These are phyloP conservation scores for Hylia prasina DNA, from an alignment of 2,113 vertebrate species.

Conservation along the genomic window DNA sequence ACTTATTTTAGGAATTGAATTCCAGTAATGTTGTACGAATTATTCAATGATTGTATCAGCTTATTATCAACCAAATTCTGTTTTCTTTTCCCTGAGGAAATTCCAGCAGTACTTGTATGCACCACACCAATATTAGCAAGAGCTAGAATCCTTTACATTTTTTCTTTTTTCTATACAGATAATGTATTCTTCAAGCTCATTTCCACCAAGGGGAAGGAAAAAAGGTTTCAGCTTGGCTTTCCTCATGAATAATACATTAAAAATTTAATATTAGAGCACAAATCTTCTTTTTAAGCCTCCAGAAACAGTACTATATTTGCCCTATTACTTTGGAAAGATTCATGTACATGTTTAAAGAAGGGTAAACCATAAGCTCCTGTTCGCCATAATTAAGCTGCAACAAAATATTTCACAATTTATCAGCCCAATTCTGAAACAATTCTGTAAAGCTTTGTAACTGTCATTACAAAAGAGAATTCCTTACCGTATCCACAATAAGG, in stretches of 20 bases:
- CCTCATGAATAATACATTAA: slow-evolving; percentile 44
- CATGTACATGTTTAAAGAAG: background rate
- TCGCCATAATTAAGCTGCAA: background rate
- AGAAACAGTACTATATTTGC: slow-evolving; percentile 15
- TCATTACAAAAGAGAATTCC: background rate
- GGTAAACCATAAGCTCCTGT: background rate
- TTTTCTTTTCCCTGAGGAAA: background rate
- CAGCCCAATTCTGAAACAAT: background rate
- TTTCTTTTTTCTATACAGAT: background rate
- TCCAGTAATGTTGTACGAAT: background rate
- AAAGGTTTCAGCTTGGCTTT: slow-evolving; percentile 19
- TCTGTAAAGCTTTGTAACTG: background rate
- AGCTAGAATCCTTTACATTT: background rate
- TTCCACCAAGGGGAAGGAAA: background rate
- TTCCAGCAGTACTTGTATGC: background rate
- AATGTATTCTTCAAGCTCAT: slow-evolving; percentile 16
- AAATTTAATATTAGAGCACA: slow-evolving; percentile 16
- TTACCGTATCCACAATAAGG: background rate
- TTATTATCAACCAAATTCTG: background rate
- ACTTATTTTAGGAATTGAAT: background rate
- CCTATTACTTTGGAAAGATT: slow-evolving; percentile 18
- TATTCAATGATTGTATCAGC: background rate
- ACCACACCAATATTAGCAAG: background rate
- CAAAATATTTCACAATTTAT: background rate
- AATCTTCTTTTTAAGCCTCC: slow-evolving; percentile 24